These are phyloP conservation scores for Apistogramma diplotaenia DNA, from an alignment of 2,113 vertebrate genomes.

Conservation along the genomic window DNA sequence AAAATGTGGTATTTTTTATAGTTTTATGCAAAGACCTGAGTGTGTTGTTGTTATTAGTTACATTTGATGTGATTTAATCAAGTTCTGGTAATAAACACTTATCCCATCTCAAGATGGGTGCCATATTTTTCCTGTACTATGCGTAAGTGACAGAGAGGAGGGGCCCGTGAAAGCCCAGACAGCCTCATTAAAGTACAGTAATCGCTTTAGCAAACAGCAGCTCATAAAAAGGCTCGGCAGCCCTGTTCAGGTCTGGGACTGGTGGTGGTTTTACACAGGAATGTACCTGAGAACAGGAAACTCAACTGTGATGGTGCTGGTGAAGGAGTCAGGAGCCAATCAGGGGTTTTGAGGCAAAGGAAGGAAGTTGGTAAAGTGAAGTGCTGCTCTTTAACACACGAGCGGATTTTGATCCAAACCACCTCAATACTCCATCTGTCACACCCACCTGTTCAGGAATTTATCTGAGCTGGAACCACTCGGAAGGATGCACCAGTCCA, in stretches of 20 bases:
- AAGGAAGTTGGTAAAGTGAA: background rate
- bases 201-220: conserved; percentile 57
- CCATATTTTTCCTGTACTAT: conserved; percentile 30
- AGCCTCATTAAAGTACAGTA: conserved; percentile 65
- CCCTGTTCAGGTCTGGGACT: too few species aligned
- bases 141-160: conserved; percentile 33
- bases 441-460: too few species aligned
- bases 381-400: too few species aligned
- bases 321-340: background rate
- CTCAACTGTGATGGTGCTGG: background rate
- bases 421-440: too few species aligned
- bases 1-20: background rate
- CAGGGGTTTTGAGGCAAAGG: too few species aligned
- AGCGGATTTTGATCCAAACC: background rate
- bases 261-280: background rate
- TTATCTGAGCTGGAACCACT: too few species aligned
- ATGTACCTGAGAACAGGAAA: background rate
- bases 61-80: background rate
- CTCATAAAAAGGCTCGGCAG: conserved; percentile 44
- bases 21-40: background rate
- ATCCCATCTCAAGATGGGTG: background rate
- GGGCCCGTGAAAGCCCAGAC: conserved; percentile 57
- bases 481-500: too few species aligned
- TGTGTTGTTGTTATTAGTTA: background rate
- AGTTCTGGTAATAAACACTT: background rate